A percentile compares a stretch with the other conserved stretches of the same genome.
Evolutionary conservation across 1,140 invertebrate species (phyloP).

Genomic region (Cyclina sinensis): DNA sequence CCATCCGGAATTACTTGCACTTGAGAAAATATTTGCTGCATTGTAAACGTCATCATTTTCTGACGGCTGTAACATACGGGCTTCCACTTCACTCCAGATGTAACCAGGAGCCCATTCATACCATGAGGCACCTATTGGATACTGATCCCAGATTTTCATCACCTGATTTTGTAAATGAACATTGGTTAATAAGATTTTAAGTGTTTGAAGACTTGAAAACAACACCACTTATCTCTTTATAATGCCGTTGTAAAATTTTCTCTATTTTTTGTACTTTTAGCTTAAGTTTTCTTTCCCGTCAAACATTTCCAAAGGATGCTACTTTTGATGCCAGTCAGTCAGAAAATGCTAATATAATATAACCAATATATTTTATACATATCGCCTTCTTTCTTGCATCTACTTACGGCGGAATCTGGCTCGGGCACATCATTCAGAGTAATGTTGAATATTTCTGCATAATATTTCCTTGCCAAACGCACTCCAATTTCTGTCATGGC

Average conservation of each 20-base stretch:
- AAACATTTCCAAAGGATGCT: too few species aligned
- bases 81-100: neutral
- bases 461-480: slow-evolving; percentile 13
- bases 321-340: too few species aligned
- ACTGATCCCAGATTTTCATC: slow-evolving; percentile 14
- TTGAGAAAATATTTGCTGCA: neutral
- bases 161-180: neutral
- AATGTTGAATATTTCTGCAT: slow-evolving; percentile 23
- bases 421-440: neutral
- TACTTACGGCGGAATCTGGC: slow-evolving; percentile 15
- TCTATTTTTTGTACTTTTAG: too few species aligned
- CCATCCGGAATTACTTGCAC: too few species aligned
- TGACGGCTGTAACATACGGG: neutral
- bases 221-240: too few species aligned
- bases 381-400: too few species aligned
- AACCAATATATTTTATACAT: too few species aligned
- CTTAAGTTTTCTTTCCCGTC: too few species aligned
- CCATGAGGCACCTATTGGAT: slow-evolving; percentile 25
- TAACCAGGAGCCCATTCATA: slow-evolving; percentile 7
- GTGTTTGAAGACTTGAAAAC: too few species aligned
- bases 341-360: too few species aligned
- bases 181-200: neutral
- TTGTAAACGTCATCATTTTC: neutral
- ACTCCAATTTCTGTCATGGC: slow-evolving; percentile 1
- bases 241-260: too few species aligned